Conservation (phyloP, 2,797 vertebrate genomes). For the Morus bassanus region DNA sequence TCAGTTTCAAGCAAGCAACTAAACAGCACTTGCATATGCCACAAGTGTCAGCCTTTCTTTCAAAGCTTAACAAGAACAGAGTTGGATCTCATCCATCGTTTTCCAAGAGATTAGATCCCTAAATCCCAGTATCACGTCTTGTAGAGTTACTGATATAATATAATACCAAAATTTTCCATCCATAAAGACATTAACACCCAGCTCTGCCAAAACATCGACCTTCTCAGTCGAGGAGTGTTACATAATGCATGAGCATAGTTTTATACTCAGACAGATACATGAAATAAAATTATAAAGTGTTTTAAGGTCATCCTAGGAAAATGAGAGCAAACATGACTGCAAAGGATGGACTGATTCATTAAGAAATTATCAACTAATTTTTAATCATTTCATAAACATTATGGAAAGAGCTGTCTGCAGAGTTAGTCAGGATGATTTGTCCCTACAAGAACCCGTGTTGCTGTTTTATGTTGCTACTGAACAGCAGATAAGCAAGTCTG, state of each 20-base stretch:
- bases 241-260: slow-evolving; percentile 28
- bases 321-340: neutral
- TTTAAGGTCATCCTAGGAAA: slow-evolving; percentile 57
- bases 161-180: slow-evolving; percentile 62
- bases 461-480: neutral
- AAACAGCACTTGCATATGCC: neutral
- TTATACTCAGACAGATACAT: slow-evolving; percentile 32
- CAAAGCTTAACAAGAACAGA: neutral
- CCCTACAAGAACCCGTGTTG: neutral
- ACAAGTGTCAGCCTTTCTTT: neutral
- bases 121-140: slow-evolving; percentile 65
- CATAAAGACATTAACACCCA: slow-evolving; percentile 64
- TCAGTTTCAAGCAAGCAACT: neutral
- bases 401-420: slow-evolving; percentile 9
- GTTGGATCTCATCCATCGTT: slow-evolving; percentile 16
- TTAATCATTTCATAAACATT: neutral
- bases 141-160: slow-evolving; percentile 49
- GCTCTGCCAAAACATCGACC: slow-evolving; percentile 54
- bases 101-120: slow-evolving; percentile 49
- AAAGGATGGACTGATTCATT: slow-evolving; percentile 39
- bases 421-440: neutral
- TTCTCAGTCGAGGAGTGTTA: slow-evolving; percentile 63
- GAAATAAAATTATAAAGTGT: slow-evolving; percentile 54
- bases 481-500: neutral
- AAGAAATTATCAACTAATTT: slow-evolving; percentile 10